Evolutionary conservation across 2,113 vertebrate genomes (phyloP), one percentile per base, ranked within the genome.

Genomic region (Aphelocoma coerulescens): DNA sequence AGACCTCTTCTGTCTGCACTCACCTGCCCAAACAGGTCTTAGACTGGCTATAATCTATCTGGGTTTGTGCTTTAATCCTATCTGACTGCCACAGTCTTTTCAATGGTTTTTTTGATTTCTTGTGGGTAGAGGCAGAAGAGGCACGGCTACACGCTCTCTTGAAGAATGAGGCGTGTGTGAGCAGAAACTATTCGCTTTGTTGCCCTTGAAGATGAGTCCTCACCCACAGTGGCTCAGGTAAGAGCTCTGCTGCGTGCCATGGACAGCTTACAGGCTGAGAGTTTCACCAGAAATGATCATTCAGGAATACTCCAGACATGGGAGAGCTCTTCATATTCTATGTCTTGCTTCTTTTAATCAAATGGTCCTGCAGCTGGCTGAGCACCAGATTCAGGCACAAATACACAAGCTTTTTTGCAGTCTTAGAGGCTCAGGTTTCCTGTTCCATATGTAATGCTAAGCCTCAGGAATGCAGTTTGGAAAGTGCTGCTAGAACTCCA

Each of bases 61-160:
- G 41, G 44, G 16, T 51, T 76, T 54, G 74, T 61, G 49, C 54
- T 91, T 77, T 79, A 95, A 93, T 93, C 76, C 80, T 74, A 26
- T 30, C 20, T 89, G 73, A 52, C 49, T 78, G 57, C n/a, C 62
- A 48, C 1, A 3, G n/a, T 49, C 21, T 57, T 85, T 46, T 75
- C 35, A 88, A 68, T 18, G 2, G 2, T 16, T 66, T 37, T 73
- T 49, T 27, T 1, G 0, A 23, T 95, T 93, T 73, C 37, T 80
- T 48, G 55, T 65, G 78, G 78, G 75, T 59, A 67, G 71, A 80
- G 48, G 35, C 13, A 58, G 69, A 63, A 82, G 59, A 84, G 71
- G 63, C 44, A 54, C 0, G 0, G 61, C 55, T 1, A 1, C 51
- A 44, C 0, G 0, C 32, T 88, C 24, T 59, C 17, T 61, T 74